Evolutionary conservation across 1,140 invertebrate species (phyloP).

Genomic region (Cotesia vestalis): DNA sequence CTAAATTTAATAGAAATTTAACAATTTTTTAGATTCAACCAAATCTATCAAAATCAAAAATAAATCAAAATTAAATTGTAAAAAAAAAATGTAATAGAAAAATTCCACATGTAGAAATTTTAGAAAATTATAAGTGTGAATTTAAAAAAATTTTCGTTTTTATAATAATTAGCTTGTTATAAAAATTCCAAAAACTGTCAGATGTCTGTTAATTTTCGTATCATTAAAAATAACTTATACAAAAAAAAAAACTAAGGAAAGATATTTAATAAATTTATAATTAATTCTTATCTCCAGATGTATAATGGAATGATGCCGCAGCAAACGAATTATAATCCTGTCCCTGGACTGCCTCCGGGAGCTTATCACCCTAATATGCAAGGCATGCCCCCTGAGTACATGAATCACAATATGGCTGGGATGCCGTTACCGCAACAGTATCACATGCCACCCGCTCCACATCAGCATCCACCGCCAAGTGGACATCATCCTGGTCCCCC

Average conservation of each 20-base stretch:
- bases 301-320: conserved; percentile 58
- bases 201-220: too few relatives aligned
- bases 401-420: conserved; percentile 46
- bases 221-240: background rate
- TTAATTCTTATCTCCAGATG: conserved; percentile 45
- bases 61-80: conserved; percentile 5
- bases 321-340: conserved; percentile 45
- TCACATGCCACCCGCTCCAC: conserved; percentile 51
- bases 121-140: too few relatives aligned
- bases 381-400: conserved; percentile 54
- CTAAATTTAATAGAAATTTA: background rate
- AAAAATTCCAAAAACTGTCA: too few relatives aligned
- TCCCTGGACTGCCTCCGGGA: conserved; percentile 34
- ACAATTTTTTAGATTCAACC: background rate
- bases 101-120: too few relatives aligned
- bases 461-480: conserved; percentile 45
- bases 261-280: conserved; percentile 31
- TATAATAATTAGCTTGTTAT: too few relatives aligned
- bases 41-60: too few relatives aligned
- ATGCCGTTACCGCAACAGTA: conserved; percentile 58
- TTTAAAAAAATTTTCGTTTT: too few relatives aligned
- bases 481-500: conserved; percentile 45
- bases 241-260: background rate
- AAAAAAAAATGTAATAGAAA: too few relatives aligned
- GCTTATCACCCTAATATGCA: conserved; percentile 51